Conservation (phyloP, 1,140 invertebrate species). For the Hermetia illucens region DNA sequence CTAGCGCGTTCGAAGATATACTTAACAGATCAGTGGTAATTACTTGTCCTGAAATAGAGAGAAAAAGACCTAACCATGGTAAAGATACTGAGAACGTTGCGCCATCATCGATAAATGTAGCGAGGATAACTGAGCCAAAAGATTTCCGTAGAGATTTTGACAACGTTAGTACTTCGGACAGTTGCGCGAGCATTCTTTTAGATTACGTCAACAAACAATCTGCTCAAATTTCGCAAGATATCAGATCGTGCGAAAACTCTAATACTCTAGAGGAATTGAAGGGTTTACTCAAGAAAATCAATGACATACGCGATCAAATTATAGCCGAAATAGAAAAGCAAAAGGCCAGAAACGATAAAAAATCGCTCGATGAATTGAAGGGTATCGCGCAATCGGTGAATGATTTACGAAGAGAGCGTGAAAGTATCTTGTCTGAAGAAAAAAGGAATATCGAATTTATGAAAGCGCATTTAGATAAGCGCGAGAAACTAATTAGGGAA, state of each 20-base stretch:
- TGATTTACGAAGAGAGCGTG: slow-evolving; percentile 17
- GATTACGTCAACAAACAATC: slow-evolving; percentile 25
- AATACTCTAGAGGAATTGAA: slow-evolving; percentile 9
- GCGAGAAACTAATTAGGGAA: slow-evolving; percentile 15
- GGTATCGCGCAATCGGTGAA: no score
- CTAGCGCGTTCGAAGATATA: slow-evolving; percentile 19
- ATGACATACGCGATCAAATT: slow-evolving; percentile 14
- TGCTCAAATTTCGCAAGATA: slow-evolving; percentile 17
- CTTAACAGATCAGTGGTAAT: slow-evolving; percentile 20
- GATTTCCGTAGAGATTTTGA: slow-evolving; percentile 3
- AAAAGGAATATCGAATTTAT: no score
- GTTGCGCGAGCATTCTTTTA: slow-evolving; percentile 18
- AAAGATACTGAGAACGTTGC: neutral
- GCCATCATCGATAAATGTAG: neutral
- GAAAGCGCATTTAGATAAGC: slow-evolving; percentile 10
- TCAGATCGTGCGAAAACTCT: slow-evolving; percentile 5
- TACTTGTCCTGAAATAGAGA: slow-evolving; percentile 17
- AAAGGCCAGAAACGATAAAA: no score
- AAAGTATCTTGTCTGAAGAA: no score
- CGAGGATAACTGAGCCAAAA: neutral
- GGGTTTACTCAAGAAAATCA: slow-evolving; percentile 16
- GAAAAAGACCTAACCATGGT: neutral
- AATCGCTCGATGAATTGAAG: no score
- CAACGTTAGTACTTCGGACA: slow-evolving; percentile 10
- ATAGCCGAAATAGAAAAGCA: slow-evolving; percentile 15